Evolutionary conservation across 2,113 vertebrate genomes (phyloP), one percentile per base, ranked within the genome.

Genomic region (Gallinago media): DNA sequence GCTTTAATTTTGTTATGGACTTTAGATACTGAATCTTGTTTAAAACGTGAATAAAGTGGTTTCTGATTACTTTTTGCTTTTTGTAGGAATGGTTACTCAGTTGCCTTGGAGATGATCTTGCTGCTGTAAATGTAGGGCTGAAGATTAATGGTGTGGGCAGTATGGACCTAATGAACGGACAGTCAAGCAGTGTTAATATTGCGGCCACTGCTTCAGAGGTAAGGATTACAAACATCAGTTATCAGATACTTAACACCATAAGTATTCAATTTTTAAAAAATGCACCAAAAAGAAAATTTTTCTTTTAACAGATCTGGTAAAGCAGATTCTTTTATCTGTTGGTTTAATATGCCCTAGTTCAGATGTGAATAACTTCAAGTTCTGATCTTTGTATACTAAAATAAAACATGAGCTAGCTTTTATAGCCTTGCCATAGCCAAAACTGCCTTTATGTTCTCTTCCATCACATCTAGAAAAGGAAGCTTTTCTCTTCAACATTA

Each of bases 91-190:
- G 94, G 92, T 97, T 96, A 95, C 97, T 97, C 94, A 95, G 89
- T 92, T 98, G 98, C 97, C 98, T 81, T 98, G 98, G 98, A 98
- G 98, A 98, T 98, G 96, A 96, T 95, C 47, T 77, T 95, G 88
- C 66, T 91, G 90, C 96, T 96, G 89, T 98, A 97, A 61, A 95
- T 95, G 67, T 91, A 97, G 96, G 83, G 83, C 74, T 1, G 84
- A 94, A 96, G 97, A 93, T 98, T 83, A 92, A 98, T 99, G 99
- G 98, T 99, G 98, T 98, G 98, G 98, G 97, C 99, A 99, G 98
- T 82, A 99, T 99, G 99, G 99, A 99, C 96, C 98, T 99, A 81
- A 98, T 98, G 97, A 99, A 99, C 97, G 99, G 99, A 95, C 99
- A 99, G 97, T 94, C 98, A 94, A 98, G 98, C 97, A 98, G 91